phyloP scores from a whole-genome alignment of 2,797 vertebrate species.

The Cercopithecus neglectus region DNA sequence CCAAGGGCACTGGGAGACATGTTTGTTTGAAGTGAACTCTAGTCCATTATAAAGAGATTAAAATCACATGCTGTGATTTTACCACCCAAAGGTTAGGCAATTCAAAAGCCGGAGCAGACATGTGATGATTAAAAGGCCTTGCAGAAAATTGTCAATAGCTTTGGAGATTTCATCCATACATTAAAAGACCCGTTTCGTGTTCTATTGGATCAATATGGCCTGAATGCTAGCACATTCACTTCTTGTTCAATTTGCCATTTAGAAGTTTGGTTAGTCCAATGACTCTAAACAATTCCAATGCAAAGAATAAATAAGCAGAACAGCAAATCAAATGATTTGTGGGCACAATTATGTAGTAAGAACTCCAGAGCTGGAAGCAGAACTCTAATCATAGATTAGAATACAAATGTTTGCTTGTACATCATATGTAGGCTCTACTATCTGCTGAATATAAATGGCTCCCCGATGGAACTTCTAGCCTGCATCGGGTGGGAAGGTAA shows the following conservation, averaged over 20 bases:
- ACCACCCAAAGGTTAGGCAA: constrained; percentile 52
- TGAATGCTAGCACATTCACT: not conserved
- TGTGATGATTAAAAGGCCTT: constrained; percentile 51
- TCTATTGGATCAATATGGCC: not conserved
- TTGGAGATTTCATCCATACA: not conserved
- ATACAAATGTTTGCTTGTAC: constrained; percentile 4
- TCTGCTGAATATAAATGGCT: not conserved
- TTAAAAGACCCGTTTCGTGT: constrained; percentile 21
- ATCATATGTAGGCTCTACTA: not conserved
- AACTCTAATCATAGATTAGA: not conserved
- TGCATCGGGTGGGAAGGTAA: not conserved
- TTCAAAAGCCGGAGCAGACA: constrained; percentile 38
- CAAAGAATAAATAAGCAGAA: constrained; percentile 50
- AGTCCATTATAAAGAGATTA: constrained; percentile 70
- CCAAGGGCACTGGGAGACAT: not conserved
- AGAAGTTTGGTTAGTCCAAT: constrained; percentile 1
- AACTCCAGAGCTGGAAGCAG: not conserved
- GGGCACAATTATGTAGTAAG: not conserved
- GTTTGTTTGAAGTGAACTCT: constrained; percentile 49
- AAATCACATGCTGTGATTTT: constrained; percentile 57
- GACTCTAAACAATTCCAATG: constrained; percentile 31
- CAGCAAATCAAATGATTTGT: constrained; percentile 44
- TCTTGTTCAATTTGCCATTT: constrained; percentile 63
- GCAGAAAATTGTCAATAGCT: constrained; percentile 56
- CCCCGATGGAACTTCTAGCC: not conserved